A percentile compares a stretch with the other conserved stretches of the same genome.
Evolutionary conservation across 2,888 invertebrate genomes (phyloP).

Genomic region (Phytoseiulus persimilis): DNA sequence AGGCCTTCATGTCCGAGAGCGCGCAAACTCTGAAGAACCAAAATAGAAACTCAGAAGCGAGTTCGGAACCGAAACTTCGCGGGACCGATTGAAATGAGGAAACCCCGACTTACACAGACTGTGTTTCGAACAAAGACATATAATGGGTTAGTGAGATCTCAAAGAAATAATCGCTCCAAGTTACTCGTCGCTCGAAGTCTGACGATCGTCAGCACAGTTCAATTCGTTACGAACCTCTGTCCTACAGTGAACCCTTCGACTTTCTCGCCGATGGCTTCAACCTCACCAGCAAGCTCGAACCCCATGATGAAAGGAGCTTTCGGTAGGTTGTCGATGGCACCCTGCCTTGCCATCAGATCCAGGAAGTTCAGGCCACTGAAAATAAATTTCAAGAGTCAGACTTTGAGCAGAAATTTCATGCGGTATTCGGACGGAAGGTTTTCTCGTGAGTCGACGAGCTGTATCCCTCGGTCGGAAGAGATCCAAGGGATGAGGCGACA

Average conservation of each 20-base stretch:
- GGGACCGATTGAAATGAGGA: not conserved
- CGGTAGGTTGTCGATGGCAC: conserved; percentile 75
- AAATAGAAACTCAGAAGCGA: not conserved
- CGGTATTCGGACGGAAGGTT: no score
- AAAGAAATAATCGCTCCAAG: no score
- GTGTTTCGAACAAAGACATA: not conserved
- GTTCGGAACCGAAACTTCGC: not conserved
- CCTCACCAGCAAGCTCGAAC: conserved; percentile 75
- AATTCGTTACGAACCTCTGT: conserved; percentile 6
- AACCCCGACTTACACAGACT: not conserved
- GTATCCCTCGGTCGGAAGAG: no score
- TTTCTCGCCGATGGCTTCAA: conserved; percentile 68
- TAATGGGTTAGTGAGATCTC: not conserved
- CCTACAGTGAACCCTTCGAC: conserved; percentile 67
- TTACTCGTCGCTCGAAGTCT: no score
- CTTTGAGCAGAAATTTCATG: no score
- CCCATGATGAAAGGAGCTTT: conserved; percentile 81
- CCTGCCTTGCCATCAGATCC: conserved; percentile 78
- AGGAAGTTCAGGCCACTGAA: conserved; percentile 78
- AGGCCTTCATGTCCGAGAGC: conserved; percentile 71
- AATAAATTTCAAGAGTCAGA: conserved; percentile 49
- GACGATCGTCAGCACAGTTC: not conserved
- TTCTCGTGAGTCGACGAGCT: no score
- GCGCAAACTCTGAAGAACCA: conserved; percentile 62
- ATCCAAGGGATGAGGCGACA: no score